Percentiles rank a stretch among this genome's conserved stretches.
These are phyloP conservation scores for Limnephilus rhombicus DNA, from an alignment of 2,888 invertebrate species.

Conservation along the genomic window DNA sequence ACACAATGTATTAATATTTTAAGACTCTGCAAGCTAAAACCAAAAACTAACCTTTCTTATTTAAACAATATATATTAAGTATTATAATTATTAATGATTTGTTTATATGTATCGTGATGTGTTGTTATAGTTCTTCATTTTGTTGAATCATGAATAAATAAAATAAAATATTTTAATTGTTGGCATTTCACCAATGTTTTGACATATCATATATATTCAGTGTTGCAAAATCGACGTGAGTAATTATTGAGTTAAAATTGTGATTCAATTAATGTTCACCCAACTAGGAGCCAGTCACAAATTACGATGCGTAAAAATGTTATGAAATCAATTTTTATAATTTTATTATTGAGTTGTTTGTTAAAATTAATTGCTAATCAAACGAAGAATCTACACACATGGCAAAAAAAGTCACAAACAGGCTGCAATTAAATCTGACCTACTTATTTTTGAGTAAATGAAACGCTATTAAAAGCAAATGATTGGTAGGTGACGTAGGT, in stretches of 20 bases:
- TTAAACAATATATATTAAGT: not conserved
- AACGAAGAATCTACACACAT: not conserved
- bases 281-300: too few species aligned
- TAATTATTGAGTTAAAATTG: too few species aligned
- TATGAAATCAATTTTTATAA: too few species aligned
- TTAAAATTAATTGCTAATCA: not conserved
- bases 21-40: not conserved
- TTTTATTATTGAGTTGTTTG: not conserved
- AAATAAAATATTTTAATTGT: not conserved
- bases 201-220: too few species aligned
- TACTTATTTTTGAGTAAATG: not conserved
- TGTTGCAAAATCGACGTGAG: too few species aligned
- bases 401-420: not conserved
- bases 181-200: not conserved
- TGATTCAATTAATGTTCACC: too few species aligned
- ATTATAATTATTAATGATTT: not conserved
- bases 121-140: not conserved
- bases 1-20: not conserved
- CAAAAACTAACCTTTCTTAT: not conserved
- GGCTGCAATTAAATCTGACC: not conserved
- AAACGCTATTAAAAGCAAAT: too few species aligned
- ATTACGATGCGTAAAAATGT: too few species aligned
- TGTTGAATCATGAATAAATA: not conserved
- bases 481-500: too few species aligned
- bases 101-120: not conserved